phyloP scores from a whole-genome alignment of 2,113 vertebrate genomes.

The Toxotes jaculatrix region DNA sequence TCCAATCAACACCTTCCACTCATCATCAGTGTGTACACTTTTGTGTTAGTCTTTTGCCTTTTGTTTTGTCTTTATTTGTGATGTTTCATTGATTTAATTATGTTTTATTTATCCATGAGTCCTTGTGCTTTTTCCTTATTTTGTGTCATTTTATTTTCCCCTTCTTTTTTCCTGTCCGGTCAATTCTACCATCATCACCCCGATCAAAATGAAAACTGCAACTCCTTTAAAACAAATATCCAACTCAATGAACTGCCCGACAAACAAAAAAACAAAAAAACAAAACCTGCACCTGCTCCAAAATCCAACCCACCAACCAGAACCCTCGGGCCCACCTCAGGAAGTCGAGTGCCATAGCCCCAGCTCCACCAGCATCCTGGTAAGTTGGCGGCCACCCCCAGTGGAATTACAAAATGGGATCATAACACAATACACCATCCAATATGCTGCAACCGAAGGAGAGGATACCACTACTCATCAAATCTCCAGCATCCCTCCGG shows the following conservation, averaged over 20 bases:
- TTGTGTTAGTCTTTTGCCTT: conserved; percentile 77
- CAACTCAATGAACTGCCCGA: conserved; percentile 66
- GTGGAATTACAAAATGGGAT: conserved; percentile 95
- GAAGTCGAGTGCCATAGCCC: conserved; percentile 95
- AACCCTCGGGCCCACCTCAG: conserved; percentile 97
- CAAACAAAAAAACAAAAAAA: conserved; percentile 36
- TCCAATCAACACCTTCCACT: conserved; percentile 81
- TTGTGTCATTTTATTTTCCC: conserved; percentile 86
- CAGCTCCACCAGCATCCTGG: conserved; percentile 98
- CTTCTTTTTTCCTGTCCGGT: conserved; percentile 87
- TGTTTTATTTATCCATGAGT: conserved; percentile 80
- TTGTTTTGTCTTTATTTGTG: conserved; percentile 61
- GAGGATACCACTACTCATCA: conserved; percentile 89
- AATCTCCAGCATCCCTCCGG: conserved; percentile 90
- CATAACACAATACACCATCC: conserved; percentile 94
- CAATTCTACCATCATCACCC: conserved; percentile 83
- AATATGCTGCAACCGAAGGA: conserved; percentile 89
- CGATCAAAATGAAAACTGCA: conserved; percentile 63
- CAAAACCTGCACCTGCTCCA: conserved; percentile 50
- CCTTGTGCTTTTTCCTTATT: conserved; percentile 84
- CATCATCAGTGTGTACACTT: conserved; percentile 82
- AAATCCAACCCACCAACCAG: conserved; percentile 87
- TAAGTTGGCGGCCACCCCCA: conserved; percentile 97
- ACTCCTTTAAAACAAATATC: conserved; percentile 63
- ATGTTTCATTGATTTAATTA: conserved; percentile 62